Conservation (phyloP, 2,888 invertebrate species). For the Tupiocoris notatus region DNA sequence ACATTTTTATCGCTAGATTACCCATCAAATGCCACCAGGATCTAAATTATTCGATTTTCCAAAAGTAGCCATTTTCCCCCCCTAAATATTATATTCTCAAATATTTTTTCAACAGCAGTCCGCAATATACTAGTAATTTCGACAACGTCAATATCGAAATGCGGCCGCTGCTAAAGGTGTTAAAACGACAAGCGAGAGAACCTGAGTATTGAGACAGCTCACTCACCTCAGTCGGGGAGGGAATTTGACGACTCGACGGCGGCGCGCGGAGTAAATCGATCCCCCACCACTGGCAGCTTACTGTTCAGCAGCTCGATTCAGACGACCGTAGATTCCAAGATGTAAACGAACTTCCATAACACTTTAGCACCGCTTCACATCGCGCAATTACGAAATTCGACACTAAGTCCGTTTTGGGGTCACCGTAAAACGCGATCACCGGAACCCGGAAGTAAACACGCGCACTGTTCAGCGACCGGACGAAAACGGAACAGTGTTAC, state of each 20-base stretch:
- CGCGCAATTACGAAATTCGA: too few relatives aligned
- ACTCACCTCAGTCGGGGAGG: not conserved
- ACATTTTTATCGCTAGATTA: too few relatives aligned
- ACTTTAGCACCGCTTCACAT: not conserved
- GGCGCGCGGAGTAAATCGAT: conserved; percentile 26
- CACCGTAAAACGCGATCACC: not conserved
- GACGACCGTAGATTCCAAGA: not conserved
- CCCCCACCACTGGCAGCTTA: conserved; percentile 11
- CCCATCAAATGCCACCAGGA: too few relatives aligned
- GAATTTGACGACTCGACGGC: not conserved
- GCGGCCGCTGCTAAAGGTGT: too few relatives aligned
- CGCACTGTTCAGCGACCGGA: not conserved
- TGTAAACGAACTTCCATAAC: not conserved
- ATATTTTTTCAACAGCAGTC: too few relatives aligned
- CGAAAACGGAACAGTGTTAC: not conserved
- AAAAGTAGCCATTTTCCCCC: too few relatives aligned
- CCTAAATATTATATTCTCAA: too few relatives aligned
- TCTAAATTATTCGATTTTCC: too few relatives aligned
- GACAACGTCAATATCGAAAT: too few relatives aligned
- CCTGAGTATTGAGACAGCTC: not conserved
- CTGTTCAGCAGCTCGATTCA: not conserved
- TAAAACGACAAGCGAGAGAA: too few relatives aligned
- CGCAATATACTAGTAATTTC: too few relatives aligned
- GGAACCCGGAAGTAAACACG: not conserved
- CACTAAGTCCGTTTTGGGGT: not conserved